These are phyloP conservation scores for Cairina moschata DNA, from an alignment of 2,113 vertebrate genomes.

Conservation along the genomic window DNA sequence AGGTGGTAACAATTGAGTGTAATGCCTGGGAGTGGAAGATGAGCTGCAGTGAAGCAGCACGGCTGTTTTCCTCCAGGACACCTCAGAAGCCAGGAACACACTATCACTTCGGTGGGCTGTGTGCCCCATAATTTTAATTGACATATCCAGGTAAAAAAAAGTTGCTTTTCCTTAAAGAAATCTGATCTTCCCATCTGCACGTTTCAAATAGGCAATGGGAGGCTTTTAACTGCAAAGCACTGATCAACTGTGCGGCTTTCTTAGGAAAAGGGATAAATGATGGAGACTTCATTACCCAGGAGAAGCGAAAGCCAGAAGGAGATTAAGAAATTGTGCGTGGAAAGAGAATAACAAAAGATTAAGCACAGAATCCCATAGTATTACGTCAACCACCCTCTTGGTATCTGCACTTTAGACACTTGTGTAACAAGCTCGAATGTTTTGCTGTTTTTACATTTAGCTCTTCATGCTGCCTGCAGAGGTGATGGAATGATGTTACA, in stretches of 20 bases:
- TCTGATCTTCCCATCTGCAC: neutral
- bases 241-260: neutral
- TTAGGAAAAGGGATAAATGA: neutral
- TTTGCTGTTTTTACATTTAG: neutral
- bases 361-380: neutral
- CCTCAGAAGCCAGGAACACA: neutral
- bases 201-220: neutral
- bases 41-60: neutral
- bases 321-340: conserved; percentile 1
- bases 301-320: neutral
- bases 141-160: neutral
- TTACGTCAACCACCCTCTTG: neutral
- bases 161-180: neutral
- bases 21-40: neutral
- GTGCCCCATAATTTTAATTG: neutral
- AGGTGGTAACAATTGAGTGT: neutral
- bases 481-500: neutral
- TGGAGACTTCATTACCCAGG: neutral
- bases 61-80: neutral
- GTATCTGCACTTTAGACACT: conserved; percentile 31
- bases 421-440: neutral
- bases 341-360: conserved; percentile 21
- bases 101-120: neutral
- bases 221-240: neutral
- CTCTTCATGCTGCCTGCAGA: neutral